A percentile compares a stretch with the other conserved stretches of the same genome.
Conservation (phyloP, 2,888 invertebrate species). For the Nysson spinosus region DNA sequence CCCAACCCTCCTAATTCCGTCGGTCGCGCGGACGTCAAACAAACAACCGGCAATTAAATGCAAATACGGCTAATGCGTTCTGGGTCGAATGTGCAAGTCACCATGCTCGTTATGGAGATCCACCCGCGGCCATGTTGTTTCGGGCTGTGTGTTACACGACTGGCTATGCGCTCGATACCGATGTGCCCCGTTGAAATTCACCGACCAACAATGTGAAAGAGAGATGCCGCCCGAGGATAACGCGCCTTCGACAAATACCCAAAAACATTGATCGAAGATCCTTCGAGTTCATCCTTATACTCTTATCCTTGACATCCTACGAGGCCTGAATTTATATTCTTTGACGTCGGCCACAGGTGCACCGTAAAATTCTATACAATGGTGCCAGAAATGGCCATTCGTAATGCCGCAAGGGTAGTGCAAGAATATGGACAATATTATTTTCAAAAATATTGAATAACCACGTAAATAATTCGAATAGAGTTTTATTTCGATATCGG, state of each 20-base stretch:
- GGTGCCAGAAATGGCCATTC: too few relatives aligned
- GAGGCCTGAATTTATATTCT: too few relatives aligned
- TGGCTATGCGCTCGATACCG: constrained; percentile 59
- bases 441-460: too few relatives aligned
- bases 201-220: constrained; percentile 21
- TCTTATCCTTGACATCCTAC: background rate
- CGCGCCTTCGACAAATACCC: constrained; percentile 41
- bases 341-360: too few relatives aligned
- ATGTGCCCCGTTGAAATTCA: constrained; percentile 44
- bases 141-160: constrained; percentile 53
- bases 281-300: constrained; percentile 8
- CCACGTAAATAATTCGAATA: too few relatives aligned
- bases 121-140: constrained; percentile 71
- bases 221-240: constrained; percentile 55
- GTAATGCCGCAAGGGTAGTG: too few relatives aligned
- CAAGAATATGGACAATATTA: too few relatives aligned
- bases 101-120: constrained; percentile 73
- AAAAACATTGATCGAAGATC: constrained; percentile 40
- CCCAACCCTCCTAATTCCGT: constrained; percentile 61
- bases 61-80: constrained; percentile 76
- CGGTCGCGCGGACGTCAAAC: constrained; percentile 72
- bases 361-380: too few relatives aligned
- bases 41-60: constrained; percentile 77
- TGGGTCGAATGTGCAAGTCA: constrained; percentile 74
- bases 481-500: too few relatives aligned